These are phyloP conservation scores for Benthochromis sp. DNA, from an alignment of 2,113 vertebrate genomes.

Conservation along the genomic window DNA sequence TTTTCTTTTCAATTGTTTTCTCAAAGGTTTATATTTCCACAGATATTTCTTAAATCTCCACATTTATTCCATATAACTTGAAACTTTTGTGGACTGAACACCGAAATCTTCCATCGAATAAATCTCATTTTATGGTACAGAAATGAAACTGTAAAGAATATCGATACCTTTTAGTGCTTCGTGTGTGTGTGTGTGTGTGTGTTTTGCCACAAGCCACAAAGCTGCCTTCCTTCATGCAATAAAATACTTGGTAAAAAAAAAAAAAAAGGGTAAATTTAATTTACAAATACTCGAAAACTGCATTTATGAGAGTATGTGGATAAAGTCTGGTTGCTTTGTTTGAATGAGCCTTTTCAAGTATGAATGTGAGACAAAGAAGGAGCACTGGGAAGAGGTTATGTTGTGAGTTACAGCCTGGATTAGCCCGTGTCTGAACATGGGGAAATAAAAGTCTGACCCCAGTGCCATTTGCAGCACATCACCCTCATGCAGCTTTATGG, in stretches of 20 bases:
- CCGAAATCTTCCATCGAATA: not conserved
- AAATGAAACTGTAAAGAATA: not conserved
- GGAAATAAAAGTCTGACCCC: constrained; percentile 23
- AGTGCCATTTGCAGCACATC: not conserved
- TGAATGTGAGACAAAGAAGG: not conserved
- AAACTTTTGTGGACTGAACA: not conserved
- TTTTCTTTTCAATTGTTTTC: not conserved
- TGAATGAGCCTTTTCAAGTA: not conserved
- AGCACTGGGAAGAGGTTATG: not conserved
- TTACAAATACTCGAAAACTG: no score
- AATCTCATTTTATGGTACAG: not conserved
- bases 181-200: not conserved
- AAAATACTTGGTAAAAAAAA: no score
- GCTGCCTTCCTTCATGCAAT: no score
- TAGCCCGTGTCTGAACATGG: constrained; percentile 4
- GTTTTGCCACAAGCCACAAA: no score
- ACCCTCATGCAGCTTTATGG: not conserved
- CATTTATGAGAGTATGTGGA: not conserved
- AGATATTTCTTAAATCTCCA: not conserved
- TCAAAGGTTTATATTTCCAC: not conserved
- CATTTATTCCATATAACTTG: not conserved
- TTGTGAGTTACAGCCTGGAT: constrained; percentile 13
- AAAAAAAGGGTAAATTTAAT: no score
- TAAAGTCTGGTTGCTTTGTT: not conserved
- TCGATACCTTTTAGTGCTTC: not conserved